Evolutionary conservation across 1,140 invertebrate species (phyloP), one percentile per base, ranked within the genome.

Genomic region (Drosophila punjabiensis): DNA sequence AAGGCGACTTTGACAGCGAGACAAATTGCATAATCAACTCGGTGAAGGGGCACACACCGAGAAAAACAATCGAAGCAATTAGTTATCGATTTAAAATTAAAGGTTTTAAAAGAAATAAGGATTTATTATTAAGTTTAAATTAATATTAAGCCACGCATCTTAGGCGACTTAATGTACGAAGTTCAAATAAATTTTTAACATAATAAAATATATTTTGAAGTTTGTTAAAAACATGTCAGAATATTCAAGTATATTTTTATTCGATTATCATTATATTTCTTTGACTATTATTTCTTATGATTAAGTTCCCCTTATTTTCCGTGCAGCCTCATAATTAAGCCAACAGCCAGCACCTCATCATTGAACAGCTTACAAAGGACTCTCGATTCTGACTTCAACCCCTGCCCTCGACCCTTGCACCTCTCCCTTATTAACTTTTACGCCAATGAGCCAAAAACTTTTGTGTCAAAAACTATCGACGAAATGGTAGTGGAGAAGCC

Each of bases 361-460:
- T 41, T 11, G 32, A 32, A 10, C 48, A 48, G 41, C 50, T 58
- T 69, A 37, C 58, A 41, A 39, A 41, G n/a, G 43, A 20, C 28
- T 58, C 58, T 28, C 39, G 45, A 53, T 60, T 48, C 20, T 35
- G 64, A 62, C 20, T 14, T 41, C 35, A 28, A 24, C 63, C 18
- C 32, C 18, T 16, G 7, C 18, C 5, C 11, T 28, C 37, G 1
- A 4, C 24, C 6, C 20, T 32, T 24, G 6, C 11, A 13, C 10
- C 47, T 9, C 35, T 3, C 60, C 39, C n/a, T 60, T 62, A 56
- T 70, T 76, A 81, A 80, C 63, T 83, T 83, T 81, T 60, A 89
- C 65, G 85, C 85, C 89, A 88, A 89, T 89, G 85, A 89, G 81
- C 75, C 74, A 69, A 88, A 67, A 81, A 81, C 71, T 81, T 89